Base-by-base conservation (phyloP, 2,797 vertebrate species). In the Artibeus jamaicensis region DNA sequence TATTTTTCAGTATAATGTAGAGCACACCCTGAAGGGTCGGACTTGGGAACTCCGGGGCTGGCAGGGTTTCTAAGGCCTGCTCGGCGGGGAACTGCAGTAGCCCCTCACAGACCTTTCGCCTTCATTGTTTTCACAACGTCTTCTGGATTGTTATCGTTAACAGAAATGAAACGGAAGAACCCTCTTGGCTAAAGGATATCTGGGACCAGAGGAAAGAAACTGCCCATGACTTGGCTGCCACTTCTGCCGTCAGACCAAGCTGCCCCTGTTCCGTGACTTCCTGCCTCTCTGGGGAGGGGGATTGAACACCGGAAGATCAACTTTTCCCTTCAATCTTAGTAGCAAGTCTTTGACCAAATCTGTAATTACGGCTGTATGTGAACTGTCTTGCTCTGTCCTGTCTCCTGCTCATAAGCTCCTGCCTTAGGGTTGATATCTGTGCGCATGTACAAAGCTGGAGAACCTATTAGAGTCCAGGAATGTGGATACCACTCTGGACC, bases 61-160 rank as follows among this genome's bases (percentile, higher is more conserved):
- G 99, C 62, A 99, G 98, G 32, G 97, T 95, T 95, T 99, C 99
- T 46, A 98, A 98, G 98, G 83, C 99, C 99, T 16, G 99, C 99
- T 98, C 98, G 99, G 15, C 99, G 98, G 32, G 98, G 99, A 96
- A 99, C 96, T 86, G 95, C 97, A 1, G 14, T 93, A 74, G 97
- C 98, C 70, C 99, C 99, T 37, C 91, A 98, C 46, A 99, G 97
- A 16, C 99, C 99, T 9, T 21, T 9, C 39, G 97, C 96, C 32
- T 95, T 97, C 98, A 99, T 97, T 14, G 97, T 93, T 84, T 95
- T 39, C 94, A 99, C 97, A 94, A 99, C 99, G 95, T 99, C 99
- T 97, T 99, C 99, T 99, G 99, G 99, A 57, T 99, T 97, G 71
- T 99, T 99, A 97, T 99, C 99, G 21, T 99, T 98, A 65, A 99